Conservation (phyloP, 2,113 vertebrate species). For the Potamarius usumacintae region DNA sequence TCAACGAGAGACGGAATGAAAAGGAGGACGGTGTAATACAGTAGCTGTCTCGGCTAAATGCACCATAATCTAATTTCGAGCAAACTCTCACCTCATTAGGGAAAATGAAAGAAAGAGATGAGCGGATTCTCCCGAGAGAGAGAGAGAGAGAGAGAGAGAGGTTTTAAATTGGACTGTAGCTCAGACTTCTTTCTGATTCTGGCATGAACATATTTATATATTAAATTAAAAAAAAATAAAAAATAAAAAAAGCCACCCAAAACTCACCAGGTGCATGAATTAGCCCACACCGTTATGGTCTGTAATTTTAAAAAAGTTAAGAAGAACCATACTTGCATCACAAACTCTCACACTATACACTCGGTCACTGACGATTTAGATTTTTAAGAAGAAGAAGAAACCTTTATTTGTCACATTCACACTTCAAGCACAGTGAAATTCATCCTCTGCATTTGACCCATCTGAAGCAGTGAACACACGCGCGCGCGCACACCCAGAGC, state of each 20-base stretch:
- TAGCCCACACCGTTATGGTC: neutral
- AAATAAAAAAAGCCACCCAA: no score
- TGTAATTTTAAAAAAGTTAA: neutral
- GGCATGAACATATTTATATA: neutral
- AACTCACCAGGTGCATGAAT: no score
- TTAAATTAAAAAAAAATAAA: no score
- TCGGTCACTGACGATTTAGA: no score
- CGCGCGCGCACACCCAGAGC: no score
- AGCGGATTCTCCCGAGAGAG: neutral
- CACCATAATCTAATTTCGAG: conserved; percentile 28
- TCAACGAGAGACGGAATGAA: neutral
- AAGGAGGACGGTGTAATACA: conserved; percentile 29
- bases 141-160: neutral
- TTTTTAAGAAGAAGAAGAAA: no score
- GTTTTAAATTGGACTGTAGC: neutral
- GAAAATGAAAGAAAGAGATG: conserved; percentile 6
- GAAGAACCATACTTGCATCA: neutral
- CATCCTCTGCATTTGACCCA: no score
- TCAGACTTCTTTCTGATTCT: neutral
- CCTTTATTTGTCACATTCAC: no score
- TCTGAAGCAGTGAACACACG: no score
- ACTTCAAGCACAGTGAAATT: no score
- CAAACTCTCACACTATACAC: neutral
- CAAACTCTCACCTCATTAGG: conserved; percentile 23
- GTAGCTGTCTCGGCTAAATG: conserved; percentile 17